These are phyloP conservation scores for Distichodus sexfasciatus DNA, from an alignment of 2,797 vertebrate genomes.

Conservation along the genomic window DNA sequence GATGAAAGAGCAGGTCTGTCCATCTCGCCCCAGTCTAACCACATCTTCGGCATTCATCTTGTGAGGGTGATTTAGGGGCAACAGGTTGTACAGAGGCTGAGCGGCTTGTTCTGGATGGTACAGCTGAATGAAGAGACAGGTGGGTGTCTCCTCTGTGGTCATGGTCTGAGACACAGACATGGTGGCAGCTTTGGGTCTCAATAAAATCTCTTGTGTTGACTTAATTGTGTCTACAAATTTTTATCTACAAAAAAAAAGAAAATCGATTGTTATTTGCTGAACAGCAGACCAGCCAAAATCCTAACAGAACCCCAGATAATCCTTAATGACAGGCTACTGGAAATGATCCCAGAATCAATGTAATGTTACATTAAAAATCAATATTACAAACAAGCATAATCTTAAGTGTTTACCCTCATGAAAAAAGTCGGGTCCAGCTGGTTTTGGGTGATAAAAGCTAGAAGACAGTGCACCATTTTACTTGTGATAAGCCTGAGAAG, in stretches of 20 bases:
- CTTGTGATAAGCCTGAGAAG: no score
- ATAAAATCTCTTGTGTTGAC: background rate
- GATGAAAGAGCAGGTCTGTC: constrained; percentile 70
- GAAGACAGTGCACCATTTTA: no score
- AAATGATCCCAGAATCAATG: background rate
- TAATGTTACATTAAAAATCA: background rate
- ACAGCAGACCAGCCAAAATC: no score
- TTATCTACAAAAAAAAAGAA: background rate
- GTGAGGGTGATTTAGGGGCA: constrained; percentile 63
- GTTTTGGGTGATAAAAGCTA: no score
- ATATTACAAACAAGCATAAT: no score
- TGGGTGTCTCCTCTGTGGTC: constrained; percentile 82
- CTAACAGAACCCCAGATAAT: no score
- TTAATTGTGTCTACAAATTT: background rate
- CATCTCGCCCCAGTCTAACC: constrained; percentile 81
- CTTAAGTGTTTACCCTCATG: no score
- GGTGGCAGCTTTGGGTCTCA: background rate
- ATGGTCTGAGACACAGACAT: constrained; percentile 68
- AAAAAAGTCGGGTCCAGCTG: no score
- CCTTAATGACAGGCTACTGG: no score
- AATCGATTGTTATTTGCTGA: background rate
- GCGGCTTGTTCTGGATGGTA: constrained; percentile 78
- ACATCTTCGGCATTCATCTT: constrained; percentile 69
- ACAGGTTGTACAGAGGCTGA: constrained; percentile 66
- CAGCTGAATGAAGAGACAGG: constrained; percentile 79